A percentile compares a stretch with the other conserved stretches of the same genome.
Conservation (phyloP, 2,888 invertebrate genomes). For the Doris montereyensis region DNA sequence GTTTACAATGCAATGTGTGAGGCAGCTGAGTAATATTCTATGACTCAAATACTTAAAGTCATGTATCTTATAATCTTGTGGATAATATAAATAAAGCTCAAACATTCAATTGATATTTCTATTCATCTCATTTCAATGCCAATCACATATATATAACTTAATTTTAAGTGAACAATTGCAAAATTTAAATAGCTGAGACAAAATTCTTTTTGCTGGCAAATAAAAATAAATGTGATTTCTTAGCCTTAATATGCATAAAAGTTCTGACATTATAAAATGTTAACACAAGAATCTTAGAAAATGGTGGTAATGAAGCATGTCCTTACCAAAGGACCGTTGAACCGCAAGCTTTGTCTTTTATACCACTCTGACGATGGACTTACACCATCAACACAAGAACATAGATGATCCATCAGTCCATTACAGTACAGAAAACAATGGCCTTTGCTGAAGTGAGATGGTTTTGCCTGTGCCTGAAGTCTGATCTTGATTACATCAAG, state of each 20-base stretch:
- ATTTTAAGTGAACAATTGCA: too few species aligned
- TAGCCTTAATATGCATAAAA: neutral
- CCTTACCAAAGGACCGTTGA: conserved; percentile 77
- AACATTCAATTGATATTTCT: too few species aligned
- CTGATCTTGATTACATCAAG: conserved; percentile 99
- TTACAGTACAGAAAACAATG: conserved; percentile 97
- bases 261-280: neutral
- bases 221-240: neutral
- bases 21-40: too few species aligned
- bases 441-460: conserved; percentile 79
- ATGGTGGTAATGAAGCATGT: neutral
- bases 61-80: too few species aligned
- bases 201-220: conserved; percentile 10
- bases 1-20: too few species aligned
- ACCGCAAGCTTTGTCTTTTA: conserved; percentile 77
- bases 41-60: too few species aligned
- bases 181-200: too few species aligned
- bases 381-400: conserved; percentile 80
- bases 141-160: too few species aligned
- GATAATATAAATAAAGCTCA: too few species aligned
- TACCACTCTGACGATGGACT: conserved; percentile 76
- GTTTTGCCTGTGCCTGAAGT: conserved; percentile 93
- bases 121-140: too few species aligned
- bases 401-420: conserved; percentile 98
- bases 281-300: conserved; percentile 30